phyloP scores from a whole-genome alignment of 2,888 invertebrate species.

The Cephonodes hylas region DNA sequence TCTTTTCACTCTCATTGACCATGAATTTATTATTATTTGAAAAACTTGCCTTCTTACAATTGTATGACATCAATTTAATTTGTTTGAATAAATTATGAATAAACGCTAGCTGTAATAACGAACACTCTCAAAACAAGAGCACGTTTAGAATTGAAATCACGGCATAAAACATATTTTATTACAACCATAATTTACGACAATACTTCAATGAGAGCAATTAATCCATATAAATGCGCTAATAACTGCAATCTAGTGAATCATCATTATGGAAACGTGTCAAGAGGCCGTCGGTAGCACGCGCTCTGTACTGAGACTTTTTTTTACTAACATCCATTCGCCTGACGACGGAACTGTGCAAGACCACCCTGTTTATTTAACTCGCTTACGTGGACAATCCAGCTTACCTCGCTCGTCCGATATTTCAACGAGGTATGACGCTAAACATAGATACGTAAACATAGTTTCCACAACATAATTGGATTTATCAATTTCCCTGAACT shows the following conservation, averaged over 20 bases:
- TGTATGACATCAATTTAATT: neutral
- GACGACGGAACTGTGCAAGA: slow-evolving; percentile 18
- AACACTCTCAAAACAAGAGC: neutral
- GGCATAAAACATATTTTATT: neutral
- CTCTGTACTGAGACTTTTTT: slow-evolving; percentile 27
- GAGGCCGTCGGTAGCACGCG: slow-evolving; percentile 47
- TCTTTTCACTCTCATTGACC: neutral
- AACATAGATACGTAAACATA: neutral
- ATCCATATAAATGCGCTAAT: slow-evolving; percentile 47
- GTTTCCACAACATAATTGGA: slow-evolving; percentile 32
- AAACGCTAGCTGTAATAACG: too few relatives aligned
- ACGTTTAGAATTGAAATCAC: neutral
- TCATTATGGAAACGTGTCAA: slow-evolving; percentile 64
- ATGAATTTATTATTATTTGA: neutral
- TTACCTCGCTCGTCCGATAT: neutral
- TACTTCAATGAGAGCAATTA: slow-evolving; percentile 29
- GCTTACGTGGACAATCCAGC: neutral
- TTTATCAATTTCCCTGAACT: slow-evolving; percentile 40
- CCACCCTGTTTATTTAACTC: slow-evolving; percentile 49
- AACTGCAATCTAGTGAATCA: slow-evolving; percentile 56
- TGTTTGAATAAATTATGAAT: too few relatives aligned
- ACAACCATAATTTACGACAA: neutral
- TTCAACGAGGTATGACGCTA: neutral
- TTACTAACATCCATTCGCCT: slow-evolving; percentile 21
- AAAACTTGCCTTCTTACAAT: neutral